Conservation (phyloP, 2,797 vertebrate genomes). For the Melanotaenia boesemani region DNA sequence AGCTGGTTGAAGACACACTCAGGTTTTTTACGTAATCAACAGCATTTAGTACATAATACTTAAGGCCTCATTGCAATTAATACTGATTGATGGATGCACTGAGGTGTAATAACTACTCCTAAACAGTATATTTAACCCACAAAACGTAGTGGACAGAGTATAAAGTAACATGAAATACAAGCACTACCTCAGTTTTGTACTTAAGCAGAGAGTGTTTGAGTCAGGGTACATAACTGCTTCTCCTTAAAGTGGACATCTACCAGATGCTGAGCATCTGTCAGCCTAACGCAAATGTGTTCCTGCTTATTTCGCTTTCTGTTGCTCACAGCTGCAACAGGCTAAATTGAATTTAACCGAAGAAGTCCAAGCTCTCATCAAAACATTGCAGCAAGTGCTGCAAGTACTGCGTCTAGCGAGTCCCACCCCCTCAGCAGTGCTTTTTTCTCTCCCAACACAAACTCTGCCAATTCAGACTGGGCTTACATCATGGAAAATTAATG, state of each 20-base stretch:
- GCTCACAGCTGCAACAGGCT: constrained; percentile 40
- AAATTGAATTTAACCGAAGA: constrained; percentile 30
- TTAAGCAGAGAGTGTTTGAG: neutral
- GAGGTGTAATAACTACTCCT: neutral
- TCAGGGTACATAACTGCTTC: neutral
- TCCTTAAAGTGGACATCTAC: constrained; percentile 14
- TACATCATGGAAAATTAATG: constrained; percentile 77
- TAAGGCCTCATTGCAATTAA: too few species aligned
- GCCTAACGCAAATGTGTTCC: constrained; percentile 35
- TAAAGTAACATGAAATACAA: neutral
- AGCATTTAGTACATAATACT: too few species aligned
- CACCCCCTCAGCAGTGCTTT: constrained; percentile 2
- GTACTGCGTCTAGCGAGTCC: constrained; percentile 46
- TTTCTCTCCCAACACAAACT: constrained; percentile 52
- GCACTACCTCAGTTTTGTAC: neutral
- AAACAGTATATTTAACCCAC: neutral
- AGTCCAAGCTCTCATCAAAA: constrained; percentile 38
- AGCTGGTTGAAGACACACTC: neutral
- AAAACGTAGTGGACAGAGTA: neutral
- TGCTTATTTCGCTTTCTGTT: constrained; percentile 28
- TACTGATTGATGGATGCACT: too few species aligned
- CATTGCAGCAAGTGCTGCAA: constrained; percentile 53
- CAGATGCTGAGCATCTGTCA: constrained; percentile 11
- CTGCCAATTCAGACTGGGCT: constrained; percentile 40
- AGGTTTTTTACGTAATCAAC: too few species aligned